Base-by-base conservation (phyloP, 2,888 invertebrate species). In the Dynastes tityus region DNA sequence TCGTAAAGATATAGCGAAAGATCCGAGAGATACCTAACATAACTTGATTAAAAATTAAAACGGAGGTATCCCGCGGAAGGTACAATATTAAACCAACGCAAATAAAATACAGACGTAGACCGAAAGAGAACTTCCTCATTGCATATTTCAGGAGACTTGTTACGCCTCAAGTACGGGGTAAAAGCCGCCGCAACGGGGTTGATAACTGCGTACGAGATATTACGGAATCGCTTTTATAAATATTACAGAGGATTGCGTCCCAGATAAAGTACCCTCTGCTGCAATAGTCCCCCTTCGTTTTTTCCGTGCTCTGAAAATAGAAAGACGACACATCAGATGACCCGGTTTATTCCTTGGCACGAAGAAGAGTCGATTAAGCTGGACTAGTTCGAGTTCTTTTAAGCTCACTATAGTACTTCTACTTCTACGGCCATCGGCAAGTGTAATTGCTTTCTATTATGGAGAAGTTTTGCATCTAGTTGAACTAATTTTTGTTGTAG, bases 201-300 rank as follows among this genome's bases (percentile, higher is more conserved):
- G 73, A 73, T 73, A 73, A 73, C 73, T 73, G 58, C 73, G 58
- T 73, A 37, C 73, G 58, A 53, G 45, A 73, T 73, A 73, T 58
- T 73, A 73, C 73, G 40, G 40, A 73, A 73, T 73, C 58, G 40
- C 73, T 73, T 73, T 58, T 58, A 58, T 73, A 73, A 73, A 73
- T 73, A 73, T 73, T 73, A 58, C 8, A 73, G 29, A 11, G 22
- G 73, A 58, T 11, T 58, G 4, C 58, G 40, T 16, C 40, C 58
- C 73, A 11, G 22, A 61, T 58, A 55, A 13, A 55, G 37, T 40
- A 40, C 73, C 53, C 29, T 71, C 32, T 4, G 32, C n/a, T 55
- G 51, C 71, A n/a, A 11, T 4, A n/a, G 51, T 16, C 29, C 22
- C 6, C 51, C 16, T n/a, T 37, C 32, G 32, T 37, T 55, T 49